Base-by-base conservation (phyloP, 1,140 invertebrate genomes). In the Euura lappo region DNA sequence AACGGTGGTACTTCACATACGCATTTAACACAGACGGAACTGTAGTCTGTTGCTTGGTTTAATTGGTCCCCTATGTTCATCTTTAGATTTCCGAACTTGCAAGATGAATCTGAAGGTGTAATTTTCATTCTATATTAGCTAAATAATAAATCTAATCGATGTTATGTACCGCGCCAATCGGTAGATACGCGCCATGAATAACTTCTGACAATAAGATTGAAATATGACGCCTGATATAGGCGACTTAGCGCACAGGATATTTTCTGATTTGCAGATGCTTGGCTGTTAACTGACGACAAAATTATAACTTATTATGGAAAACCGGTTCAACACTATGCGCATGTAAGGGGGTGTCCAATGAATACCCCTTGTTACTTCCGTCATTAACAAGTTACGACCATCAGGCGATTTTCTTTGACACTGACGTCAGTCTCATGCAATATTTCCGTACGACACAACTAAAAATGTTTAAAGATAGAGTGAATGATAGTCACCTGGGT, bases 1-100 rank as follows among this genome's bases (percentile, higher is more conserved):
- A 72, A 0, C 1, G 82, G 80, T 69, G 79, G 79, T 2, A 84
- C 78, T 68, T 85, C 80, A 51, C 83, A 85, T 0, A 75, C 28
- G 8, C 84, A 85, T 71, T 78, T 80, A 0, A 82, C 47, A 47
- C 81, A 83, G 2, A 68, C 60, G 0, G 81, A 80, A 65, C 42
- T 72, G 5, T 79, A 79, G 64, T 76, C 45, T 1, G 74, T 75
- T 6, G 44, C 73, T 70, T 76, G 72, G 2, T 72, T 81, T 8
- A 85, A 42, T 70, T 80, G 73, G 44, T 85, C 84, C 0, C 81
- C 80, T 6, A 79, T 6, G 5, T 77, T 45, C 81, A 85, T 79
- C n/a, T 2, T 75, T 44, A 84, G 8, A 44, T 79, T 73, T 46
- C 78, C 82, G 13, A 82, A 81, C 68, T 60, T 68, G 28, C 81